These are phyloP conservation scores for Trichonephila clavata DNA, from an alignment of 1,140 invertebrate species.

Conservation along the genomic window DNA sequence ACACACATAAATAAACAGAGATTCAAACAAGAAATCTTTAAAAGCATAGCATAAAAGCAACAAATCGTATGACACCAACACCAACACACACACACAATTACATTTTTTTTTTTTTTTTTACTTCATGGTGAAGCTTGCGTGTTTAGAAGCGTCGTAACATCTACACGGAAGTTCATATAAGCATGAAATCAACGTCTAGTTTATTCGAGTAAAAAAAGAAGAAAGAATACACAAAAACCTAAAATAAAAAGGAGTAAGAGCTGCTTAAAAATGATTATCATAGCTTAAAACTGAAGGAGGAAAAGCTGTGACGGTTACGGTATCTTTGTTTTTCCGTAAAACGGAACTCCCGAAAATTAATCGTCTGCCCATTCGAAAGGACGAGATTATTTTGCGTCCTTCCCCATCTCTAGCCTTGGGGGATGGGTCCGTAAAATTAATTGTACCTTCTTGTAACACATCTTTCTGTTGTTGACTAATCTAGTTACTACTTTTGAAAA, in stretches of 20 bases:
- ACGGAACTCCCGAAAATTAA: constrained; percentile 22
- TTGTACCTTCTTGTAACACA: background rate
- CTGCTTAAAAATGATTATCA: background rate
- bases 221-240: background rate
- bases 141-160: background rate
- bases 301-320: background rate
- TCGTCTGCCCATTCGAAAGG: background rate
- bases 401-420: background rate
- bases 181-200: background rate
- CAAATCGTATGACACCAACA: background rate
- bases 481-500: background rate
- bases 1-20: no score
- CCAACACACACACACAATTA: background rate
- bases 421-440: background rate
- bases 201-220: background rate
- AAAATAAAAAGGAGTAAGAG: background rate
- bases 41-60: no score
- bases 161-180: constrained; percentile 14
- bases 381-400: background rate
- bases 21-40: no score
- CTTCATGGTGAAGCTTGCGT: no score
- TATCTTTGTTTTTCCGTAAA: constrained; percentile 23
- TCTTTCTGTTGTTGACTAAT: background rate
- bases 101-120: no score
- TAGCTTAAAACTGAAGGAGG: background rate